Evolutionary conservation across 2,113 vertebrate species (phyloP).

Genomic region (Apus apus): DNA sequence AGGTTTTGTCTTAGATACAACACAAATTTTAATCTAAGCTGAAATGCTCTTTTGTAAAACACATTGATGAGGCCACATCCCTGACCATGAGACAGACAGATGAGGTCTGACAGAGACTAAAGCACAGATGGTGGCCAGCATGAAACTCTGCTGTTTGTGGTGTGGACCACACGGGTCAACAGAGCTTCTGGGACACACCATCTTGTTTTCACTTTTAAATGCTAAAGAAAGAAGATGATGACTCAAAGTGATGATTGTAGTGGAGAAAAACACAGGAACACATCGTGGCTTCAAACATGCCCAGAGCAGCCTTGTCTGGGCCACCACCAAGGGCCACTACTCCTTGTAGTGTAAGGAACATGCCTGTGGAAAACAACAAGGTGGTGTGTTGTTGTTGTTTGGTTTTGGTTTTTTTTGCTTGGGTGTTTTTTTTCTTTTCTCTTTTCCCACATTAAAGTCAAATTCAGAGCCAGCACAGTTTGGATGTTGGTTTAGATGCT

Average conservation of each 20-base stretch:
- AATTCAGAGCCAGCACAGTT: not conserved
- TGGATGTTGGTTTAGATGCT: not conserved
- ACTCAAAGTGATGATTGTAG: not conserved
- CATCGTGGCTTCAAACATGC: not conserved
- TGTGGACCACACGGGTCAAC: not conserved
- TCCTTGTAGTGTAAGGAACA: not conserved
- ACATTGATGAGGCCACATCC: not conserved
- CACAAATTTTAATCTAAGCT: not conserved
- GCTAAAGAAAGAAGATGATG: not conserved
- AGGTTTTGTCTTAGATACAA: not conserved
- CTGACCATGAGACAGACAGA: not conserved
- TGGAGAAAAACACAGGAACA: not conserved
- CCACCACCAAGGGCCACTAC: not conserved
- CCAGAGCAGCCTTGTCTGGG: not conserved
- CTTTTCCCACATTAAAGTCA: not conserved
- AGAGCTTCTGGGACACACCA: not conserved
- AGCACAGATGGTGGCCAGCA: fast-evolving
- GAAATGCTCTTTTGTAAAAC: not conserved
- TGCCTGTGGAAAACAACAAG: not conserved
- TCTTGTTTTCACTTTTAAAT: not conserved
- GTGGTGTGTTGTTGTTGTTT: not conserved
- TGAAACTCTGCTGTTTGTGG: not conserved
- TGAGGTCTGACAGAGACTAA: not conserved
- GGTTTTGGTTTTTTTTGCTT: not conserved
- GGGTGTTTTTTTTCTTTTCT: not conserved